Conservation (phyloP, 1,140 invertebrate species). For the Lutraria rhynchaena region DNA sequence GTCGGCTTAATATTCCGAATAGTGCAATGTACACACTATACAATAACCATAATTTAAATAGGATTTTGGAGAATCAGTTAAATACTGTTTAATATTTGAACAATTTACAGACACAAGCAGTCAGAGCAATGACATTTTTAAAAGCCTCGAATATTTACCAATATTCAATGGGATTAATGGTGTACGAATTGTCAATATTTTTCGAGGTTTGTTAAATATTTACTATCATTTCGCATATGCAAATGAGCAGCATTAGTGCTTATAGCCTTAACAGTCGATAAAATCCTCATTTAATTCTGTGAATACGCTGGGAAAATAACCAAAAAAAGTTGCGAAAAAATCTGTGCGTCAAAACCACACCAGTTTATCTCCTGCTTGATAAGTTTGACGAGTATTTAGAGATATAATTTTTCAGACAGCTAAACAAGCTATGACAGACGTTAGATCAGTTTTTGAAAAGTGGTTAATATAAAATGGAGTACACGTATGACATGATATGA, state of each 20-base stretch:
- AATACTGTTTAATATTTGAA: slow-evolving; percentile 42
- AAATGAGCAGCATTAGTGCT: slow-evolving; percentile 1
- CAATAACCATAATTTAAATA: slow-evolving; percentile 34
- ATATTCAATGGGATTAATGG: slow-evolving; percentile 35
- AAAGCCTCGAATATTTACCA: slow-evolving; percentile 3
- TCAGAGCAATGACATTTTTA: slow-evolving; percentile 1
- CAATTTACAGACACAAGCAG: slow-evolving; percentile 11
- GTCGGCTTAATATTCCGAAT: too few relatives aligned
- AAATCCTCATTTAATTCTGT: too few relatives aligned
- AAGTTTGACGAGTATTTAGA: too few relatives aligned
- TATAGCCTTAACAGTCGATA: too few relatives aligned
- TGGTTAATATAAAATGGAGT: too few relatives aligned
- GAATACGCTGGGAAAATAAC: too few relatives aligned
- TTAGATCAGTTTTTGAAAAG: too few relatives aligned
- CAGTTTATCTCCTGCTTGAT: too few relatives aligned
- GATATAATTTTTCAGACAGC: too few relatives aligned
- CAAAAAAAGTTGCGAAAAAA: too few relatives aligned
- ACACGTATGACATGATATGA: slow-evolving; percentile 13
- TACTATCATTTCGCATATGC: slow-evolving; percentile 28
- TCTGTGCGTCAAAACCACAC: too few relatives aligned
- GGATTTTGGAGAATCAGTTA: slow-evolving; percentile 44
- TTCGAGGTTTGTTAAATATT: slow-evolving; percentile 37
- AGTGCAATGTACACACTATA: slow-evolving; percentile 4
- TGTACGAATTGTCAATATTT: slow-evolving; percentile 48
- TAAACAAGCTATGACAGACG: too few relatives aligned